phyloP scores from a whole-genome alignment of 2,113 vertebrate species.

The Amphiprion percula region DNA sequence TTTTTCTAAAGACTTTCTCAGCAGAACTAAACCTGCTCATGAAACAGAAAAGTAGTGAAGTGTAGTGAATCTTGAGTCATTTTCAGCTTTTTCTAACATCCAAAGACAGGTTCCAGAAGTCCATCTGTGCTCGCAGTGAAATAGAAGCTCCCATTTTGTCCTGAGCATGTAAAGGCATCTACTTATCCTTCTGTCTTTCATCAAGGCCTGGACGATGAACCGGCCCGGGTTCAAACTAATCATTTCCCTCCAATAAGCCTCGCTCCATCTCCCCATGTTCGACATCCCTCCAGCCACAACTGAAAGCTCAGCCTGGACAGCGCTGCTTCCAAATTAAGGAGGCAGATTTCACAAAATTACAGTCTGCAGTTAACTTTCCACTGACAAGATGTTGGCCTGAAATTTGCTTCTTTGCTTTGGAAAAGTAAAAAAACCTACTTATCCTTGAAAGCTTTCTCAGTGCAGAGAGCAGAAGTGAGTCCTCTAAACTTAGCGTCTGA shows the following conservation, averaged over 20 bases:
- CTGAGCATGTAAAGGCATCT: constrained; percentile 31
- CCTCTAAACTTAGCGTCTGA: constrained; percentile 64
- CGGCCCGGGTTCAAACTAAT: constrained; percentile 56
- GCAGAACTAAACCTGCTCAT: constrained; percentile 2
- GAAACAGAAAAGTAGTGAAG: neutral
- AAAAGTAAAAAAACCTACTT: constrained; percentile 25
- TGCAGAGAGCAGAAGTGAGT: constrained; percentile 23
- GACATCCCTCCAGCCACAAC: constrained; percentile 72
- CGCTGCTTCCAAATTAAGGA: constrained; percentile 65
- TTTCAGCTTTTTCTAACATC: neutral
- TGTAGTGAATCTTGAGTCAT: no score
- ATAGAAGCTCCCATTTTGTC: constrained; percentile 44
- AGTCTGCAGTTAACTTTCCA: constrained; percentile 74
- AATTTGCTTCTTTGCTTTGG: constrained; percentile 44
- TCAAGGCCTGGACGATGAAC: constrained; percentile 59
- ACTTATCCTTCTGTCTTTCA: constrained; percentile 64
- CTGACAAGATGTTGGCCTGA: constrained; percentile 64
- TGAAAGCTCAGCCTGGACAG: constrained; percentile 65
- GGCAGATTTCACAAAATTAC: constrained; percentile 76
- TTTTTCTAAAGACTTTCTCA: constrained; percentile 6
- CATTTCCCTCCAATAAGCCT: constrained; percentile 68
- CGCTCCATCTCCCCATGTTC: constrained; percentile 48
- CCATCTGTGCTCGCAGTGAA: constrained; percentile 14
- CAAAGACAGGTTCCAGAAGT: constrained; percentile 12
- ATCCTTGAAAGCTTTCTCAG: constrained; percentile 27